phyloP scores from a whole-genome alignment of 2,888 invertebrate genomes.

The Leptinotarsa haldemani region DNA sequence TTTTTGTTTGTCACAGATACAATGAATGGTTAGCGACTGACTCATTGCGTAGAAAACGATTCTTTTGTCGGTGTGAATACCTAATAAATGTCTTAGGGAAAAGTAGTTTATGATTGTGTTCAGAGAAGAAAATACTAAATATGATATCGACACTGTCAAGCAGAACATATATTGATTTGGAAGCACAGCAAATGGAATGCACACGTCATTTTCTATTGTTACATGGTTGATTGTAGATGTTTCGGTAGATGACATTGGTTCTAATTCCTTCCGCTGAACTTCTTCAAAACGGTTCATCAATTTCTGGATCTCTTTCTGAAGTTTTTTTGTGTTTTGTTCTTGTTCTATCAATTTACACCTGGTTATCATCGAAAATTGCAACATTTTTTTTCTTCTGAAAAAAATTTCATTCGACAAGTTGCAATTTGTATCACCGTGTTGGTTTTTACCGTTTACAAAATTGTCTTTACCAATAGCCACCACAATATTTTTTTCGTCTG shows the following conservation, averaged over 20 bases:
- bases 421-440: neutral
- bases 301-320: slow-evolving; percentile 9
- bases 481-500: neutral
- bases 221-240: too few species aligned
- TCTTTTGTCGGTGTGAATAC: neutral
- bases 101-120: slow-evolving; percentile 27
- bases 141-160: slow-evolving; percentile 15
- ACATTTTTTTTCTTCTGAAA: too few species aligned
- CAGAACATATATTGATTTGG: slow-evolving; percentile 1
- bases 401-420: neutral
- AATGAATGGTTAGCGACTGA: slow-evolving; percentile 16
- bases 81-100: slow-evolving; percentile 13
- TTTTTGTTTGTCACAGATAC: slow-evolving; percentile 20
- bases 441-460: neutral
- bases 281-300: neutral
- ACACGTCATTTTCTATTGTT: slow-evolving; percentile 3
- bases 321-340: neutral
- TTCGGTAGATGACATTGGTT: neutral
- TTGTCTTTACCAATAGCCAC: slow-evolving; percentile 1
- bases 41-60: slow-evolving; percentile 19
- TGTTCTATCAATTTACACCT: slow-evolving; percentile 2
- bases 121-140: slow-evolving; percentile 16
- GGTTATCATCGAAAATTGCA: slow-evolving; percentile 1
- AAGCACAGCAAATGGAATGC: neutral
- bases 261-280: too few species aligned